Base-by-base conservation (phyloP, 2,797 vertebrate genomes). In the Anniella stebbinsi region DNA sequence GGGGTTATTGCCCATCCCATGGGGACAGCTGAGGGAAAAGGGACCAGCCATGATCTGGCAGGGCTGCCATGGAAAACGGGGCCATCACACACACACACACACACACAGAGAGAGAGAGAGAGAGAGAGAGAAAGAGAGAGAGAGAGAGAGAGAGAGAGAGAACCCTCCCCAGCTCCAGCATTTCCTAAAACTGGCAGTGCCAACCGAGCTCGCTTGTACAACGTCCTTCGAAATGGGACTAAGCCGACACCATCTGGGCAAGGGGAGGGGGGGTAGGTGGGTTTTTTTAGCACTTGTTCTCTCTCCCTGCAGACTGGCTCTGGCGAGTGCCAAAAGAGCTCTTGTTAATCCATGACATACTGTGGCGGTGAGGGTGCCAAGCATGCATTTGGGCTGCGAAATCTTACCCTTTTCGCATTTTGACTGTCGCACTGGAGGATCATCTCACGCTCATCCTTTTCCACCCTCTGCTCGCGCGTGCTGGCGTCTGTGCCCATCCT, bases 271-370 rank as follows among this genome's bases (percentile, higher is more conserved):
- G 87, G 92, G 87, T 81, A 90, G 92, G 89, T 87, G 93, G 92
- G 88, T 91, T 92, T 93, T 90, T 92, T 93, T 90, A 92, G 87
- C 93, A 94, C 92, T 93, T 94, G 92, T 94, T 91, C 93, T 93
- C 73, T 92, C 92, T 95, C 94, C 93, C 92, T 76, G 86, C 91
- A 92, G 92, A 91, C 93, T 89, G 82, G 89, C 93, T 90, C 92
- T 85, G 86, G 90, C 17, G 0, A 0, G 87, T 94, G 94, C 96
- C 95, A 93, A 90, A 91, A 92, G 92, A 90, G 94, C 63, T 73
- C 92, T 94, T 87, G 70, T 88, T 38, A 92, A 92, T 87, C 91
- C 60, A 75, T 90, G 70, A 95, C 76, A 70, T 73, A 80, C 89
- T 80, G 1, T 67, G n/a, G 87, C 91, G 33, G 0, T 0, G 80